phyloP scores from a whole-genome alignment of 2,113 vertebrate genomes.

The Pheucticus melanocephalus region DNA sequence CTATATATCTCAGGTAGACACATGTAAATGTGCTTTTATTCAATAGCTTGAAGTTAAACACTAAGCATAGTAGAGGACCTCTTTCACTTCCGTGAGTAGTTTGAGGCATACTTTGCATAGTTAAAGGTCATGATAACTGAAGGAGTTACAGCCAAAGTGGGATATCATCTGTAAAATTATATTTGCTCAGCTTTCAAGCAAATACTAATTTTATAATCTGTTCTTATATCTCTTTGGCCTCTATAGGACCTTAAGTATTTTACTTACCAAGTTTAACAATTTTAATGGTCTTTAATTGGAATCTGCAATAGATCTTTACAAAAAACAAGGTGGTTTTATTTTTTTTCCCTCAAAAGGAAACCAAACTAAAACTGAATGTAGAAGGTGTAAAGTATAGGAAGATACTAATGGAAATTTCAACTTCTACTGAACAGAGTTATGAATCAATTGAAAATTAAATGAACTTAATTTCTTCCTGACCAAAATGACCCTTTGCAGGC shows the following conservation, averaged over 20 bases:
- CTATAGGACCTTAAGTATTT: not conserved
- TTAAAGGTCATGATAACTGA: not conserved
- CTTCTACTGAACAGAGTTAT: not conserved
- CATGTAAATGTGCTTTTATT: not conserved
- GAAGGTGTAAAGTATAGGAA: not conserved
- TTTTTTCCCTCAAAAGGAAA: not conserved
- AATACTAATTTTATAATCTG: not conserved
- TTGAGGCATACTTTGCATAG: not conserved
- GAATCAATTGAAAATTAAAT: not conserved
- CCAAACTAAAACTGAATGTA: not conserved
- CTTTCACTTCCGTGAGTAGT: not conserved
- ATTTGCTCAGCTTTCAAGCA: not conserved
- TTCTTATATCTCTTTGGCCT: not conserved
- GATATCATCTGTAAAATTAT: not conserved
- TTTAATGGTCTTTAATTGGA: not conserved
- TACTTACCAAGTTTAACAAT: not conserved
- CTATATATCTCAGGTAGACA: not conserved
- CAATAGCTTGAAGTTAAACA: not conserved
- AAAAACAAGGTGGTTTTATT: not conserved
- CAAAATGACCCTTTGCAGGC: not conserved
- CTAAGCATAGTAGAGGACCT: not conserved
- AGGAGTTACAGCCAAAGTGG: not conserved
- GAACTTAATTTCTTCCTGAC: not conserved
- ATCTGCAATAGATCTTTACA: not conserved
- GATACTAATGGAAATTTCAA: not conserved